phyloP scores from a whole-genome alignment of 2,888 invertebrate species.

The Laothoe populi region DNA sequence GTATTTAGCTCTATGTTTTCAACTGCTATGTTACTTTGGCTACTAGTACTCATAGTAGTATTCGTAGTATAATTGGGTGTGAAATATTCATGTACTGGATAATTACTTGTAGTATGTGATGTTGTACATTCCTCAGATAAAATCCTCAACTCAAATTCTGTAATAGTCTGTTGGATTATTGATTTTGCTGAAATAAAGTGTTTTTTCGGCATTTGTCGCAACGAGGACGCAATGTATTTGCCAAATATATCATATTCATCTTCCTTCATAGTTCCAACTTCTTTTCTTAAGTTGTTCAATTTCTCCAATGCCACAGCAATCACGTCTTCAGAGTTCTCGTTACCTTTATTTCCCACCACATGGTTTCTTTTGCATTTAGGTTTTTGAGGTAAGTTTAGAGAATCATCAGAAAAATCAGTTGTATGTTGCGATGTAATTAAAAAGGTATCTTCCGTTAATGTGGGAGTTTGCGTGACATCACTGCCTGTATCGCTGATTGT shows the following conservation, averaged over 20 bases:
- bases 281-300: constrained; percentile 30
- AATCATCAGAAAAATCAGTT: constrained; percentile 31
- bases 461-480: constrained; percentile 31
- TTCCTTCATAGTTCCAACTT: constrained; percentile 29
- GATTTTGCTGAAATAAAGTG: constrained; percentile 32
- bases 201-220: constrained; percentile 31
- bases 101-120: constrained; percentile 31
- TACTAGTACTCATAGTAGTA: constrained; percentile 30
- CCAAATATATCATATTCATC: constrained; percentile 32
- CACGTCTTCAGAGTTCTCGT: constrained; percentile 30
- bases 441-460: constrained; percentile 29
- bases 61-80: constrained; percentile 32
- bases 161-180: constrained; percentile 30
- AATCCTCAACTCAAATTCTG: constrained; percentile 30
- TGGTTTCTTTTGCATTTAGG: constrained; percentile 31
- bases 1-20: constrained; percentile 30
- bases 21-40: constrained; percentile 30
- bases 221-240: constrained; percentile 31
- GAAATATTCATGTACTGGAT: constrained; percentile 32
- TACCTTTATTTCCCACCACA: constrained; percentile 31
- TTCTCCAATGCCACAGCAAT: constrained; percentile 30
- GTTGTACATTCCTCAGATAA: constrained; percentile 30
- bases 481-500: constrained; percentile 31
- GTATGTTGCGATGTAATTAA: constrained; percentile 30
- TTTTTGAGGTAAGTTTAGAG: constrained; percentile 31